Percentiles rank a stretch among this genome's conserved stretches.
Conservation (phyloP, 2,888 invertebrate species). For the Pherbina coryleti region DNA sequence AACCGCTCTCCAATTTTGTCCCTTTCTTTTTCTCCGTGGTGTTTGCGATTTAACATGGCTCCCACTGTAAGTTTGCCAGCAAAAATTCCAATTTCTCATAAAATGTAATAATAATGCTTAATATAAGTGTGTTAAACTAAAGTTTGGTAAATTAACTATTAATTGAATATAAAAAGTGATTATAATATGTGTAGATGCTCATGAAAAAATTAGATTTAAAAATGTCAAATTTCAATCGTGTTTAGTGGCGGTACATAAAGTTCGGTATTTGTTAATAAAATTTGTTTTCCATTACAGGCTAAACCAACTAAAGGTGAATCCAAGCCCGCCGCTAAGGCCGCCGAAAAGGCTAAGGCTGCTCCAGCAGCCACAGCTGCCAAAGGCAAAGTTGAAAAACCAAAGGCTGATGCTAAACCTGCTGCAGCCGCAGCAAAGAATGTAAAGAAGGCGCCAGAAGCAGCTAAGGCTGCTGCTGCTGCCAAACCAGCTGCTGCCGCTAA, state of each 20-base stretch:
- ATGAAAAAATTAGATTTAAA: constrained; percentile 40
- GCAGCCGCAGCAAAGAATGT: constrained; percentile 66
- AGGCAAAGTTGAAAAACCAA: constrained; percentile 68
- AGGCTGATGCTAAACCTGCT: constrained; percentile 65
- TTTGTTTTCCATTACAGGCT: constrained; percentile 55
- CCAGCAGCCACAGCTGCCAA: constrained; percentile 61
- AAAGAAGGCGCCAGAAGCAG: constrained; percentile 66
- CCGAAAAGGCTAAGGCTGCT: constrained; percentile 63
- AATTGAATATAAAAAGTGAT: not conserved
- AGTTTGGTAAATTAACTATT: not conserved
- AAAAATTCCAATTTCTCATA: constrained; percentile 43
- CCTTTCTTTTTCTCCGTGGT: constrained; percentile 68
- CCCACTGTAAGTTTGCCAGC: constrained; percentile 67
- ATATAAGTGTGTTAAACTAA: not conserved
- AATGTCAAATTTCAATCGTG: no score
- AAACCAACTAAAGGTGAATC: constrained; percentile 66
- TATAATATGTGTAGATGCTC: constrained; percentile 35
- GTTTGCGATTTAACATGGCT: constrained; percentile 67
- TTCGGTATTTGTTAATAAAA: no score
- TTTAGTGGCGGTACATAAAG: no score
- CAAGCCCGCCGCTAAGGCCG: constrained; percentile 66
- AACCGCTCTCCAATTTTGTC: constrained; percentile 39
- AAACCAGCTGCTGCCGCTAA: constrained; percentile 48
- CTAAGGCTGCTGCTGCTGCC: constrained; percentile 70
- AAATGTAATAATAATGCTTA: not conserved